Evolutionary conservation across 1,140 invertebrate genomes (phyloP), one percentile per base, ranked within the genome.

Genomic region (Dendrolimus punctatus): DNA sequence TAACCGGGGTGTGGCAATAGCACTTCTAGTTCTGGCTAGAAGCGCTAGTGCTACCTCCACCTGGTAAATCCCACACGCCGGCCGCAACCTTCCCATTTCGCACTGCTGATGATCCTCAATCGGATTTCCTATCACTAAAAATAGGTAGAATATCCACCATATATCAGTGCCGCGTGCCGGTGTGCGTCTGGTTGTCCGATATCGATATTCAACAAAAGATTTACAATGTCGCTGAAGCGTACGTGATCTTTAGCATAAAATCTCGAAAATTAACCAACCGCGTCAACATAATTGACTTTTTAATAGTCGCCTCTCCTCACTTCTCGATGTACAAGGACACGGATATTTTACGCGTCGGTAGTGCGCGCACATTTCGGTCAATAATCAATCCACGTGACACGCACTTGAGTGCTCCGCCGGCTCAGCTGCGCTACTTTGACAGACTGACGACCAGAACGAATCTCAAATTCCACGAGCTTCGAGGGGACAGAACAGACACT

Each of bases 391-490:
- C 53, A 58, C 64, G 50, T 56, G 60, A 58, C 47, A 40, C 43
- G 53, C 55, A 64, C 61, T 56, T 55, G 41, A 44, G 59, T 58
- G 9, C 39, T 39, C 47, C 54, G 38, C 23, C 37, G 42, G 36
- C 36, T 43, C 44, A 6, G 43, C 10, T 39, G 51, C 23, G 40
- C 50, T 48, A 46, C 43, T 42, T 59, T 50, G 49, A 42, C 48
- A 39, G 42, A 55, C 49, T 42, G 40, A 61, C n/a, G n/a, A 57
- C 60, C n/a, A 50, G 46, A 58, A 53, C 58, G 8, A 46, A 55
- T 47, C 39, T 42, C 55, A 45, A 47, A 48, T 62, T 57, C 50
- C 9, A 36, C 53, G 55, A 62, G 65, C 65, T 70, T 67, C 57
- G 8, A 8, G 44, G 51, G 61, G 64, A 67, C 66, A 71, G 61